These are phyloP conservation scores for Zaprionus obscuricornis DNA, from an alignment of 2,888 invertebrate genomes.

Conservation along the genomic window DNA sequence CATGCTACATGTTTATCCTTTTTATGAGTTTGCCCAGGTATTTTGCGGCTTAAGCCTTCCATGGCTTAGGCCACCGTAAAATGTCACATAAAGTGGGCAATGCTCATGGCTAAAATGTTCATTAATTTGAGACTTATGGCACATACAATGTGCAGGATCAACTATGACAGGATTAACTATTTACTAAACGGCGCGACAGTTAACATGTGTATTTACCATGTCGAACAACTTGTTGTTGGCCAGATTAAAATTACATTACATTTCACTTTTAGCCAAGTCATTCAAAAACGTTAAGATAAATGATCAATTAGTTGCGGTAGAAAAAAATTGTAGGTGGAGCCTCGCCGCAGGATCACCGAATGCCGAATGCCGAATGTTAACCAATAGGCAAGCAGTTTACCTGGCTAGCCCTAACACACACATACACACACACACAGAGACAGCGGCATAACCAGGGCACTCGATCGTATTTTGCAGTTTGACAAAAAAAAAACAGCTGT, in stretches of 20 bases:
- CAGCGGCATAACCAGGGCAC: conserved; percentile 74
- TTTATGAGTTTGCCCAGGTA: conserved; percentile 62
- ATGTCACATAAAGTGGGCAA: conserved; percentile 63
- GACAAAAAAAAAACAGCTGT: conserved; percentile 72
- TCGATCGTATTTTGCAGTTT: conserved; percentile 72
- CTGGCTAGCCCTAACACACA: conserved; percentile 44
- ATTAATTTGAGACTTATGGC: too few relatives aligned
- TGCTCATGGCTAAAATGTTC: too few relatives aligned
- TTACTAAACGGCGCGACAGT: conserved; percentile 50
- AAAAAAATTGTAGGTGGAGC: conserved; percentile 59
- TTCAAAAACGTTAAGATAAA: conserved; percentile 19
- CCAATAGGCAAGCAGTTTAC: conserved; percentile 66
- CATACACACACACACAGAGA: conserved; percentile 16
- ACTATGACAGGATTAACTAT: conserved; percentile 15
- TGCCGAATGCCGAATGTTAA: conserved; percentile 17
- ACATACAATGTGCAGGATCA: conserved; percentile 32
- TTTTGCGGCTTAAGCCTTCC: conserved; percentile 60
- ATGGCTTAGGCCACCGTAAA: conserved; percentile 66
- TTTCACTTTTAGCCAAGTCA: conserved; percentile 65
- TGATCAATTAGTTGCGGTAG: conserved; percentile 49
- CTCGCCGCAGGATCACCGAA: conserved; percentile 49
- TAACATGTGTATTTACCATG: conserved; percentile 50
- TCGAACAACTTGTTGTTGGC: conserved; percentile 44
- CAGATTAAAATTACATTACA: conserved; percentile 30
- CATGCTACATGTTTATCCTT: conserved; percentile 63